Base-by-base conservation (phyloP, 2,797 vertebrate species). In the Sebastolobus alascanus region DNA sequence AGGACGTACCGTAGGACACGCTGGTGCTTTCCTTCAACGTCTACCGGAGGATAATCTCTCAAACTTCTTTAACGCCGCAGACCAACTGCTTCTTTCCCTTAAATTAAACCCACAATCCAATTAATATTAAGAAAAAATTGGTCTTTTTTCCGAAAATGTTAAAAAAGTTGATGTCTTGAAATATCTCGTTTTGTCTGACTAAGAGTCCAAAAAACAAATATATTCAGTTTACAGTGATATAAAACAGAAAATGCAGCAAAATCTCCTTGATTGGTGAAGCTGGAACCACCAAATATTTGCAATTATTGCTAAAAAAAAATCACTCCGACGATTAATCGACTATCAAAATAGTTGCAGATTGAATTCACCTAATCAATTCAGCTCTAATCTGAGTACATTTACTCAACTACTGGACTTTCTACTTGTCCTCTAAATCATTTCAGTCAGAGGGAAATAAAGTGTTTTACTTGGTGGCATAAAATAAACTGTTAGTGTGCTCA, bases 81-180 rank as follows among this genome's bases (percentile, higher is more conserved):
- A 40, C 40, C 14, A 14, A 8, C 43, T 46, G 43, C 43, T 0
- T 0, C 1, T 18, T 8, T 46, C 16, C 43, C 16, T 46, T 46
- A 18, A 59, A 60, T 60, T 33, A 20, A 12, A 61, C 61, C 4
- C 58, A 33, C 29, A 31, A 33, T 18, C 58, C 58, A 60, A 31
- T 29, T n/a, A 43, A 43, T 43, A 52, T 52, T 52, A n/a, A 52
- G 50, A 52, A 52, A n/a, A n/a, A 52, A 52, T n/a, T n/a, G 20
- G 4, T n/a, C 50, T 52, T 46, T 46, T 52, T 10, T 4, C 33
- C 33, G 1, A 22, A n/a, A n/a, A 54, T 54, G 0, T 22, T 0
- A 43, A 43, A 43, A 16, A 1, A 46, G 54, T 55, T 55, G 22
- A 55, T 0, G 25, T 14, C 55, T 29, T 27, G 1, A 29, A 58